Conservation (phyloP, 2,888 invertebrate species). For the Philonicus albiceps region DNA sequence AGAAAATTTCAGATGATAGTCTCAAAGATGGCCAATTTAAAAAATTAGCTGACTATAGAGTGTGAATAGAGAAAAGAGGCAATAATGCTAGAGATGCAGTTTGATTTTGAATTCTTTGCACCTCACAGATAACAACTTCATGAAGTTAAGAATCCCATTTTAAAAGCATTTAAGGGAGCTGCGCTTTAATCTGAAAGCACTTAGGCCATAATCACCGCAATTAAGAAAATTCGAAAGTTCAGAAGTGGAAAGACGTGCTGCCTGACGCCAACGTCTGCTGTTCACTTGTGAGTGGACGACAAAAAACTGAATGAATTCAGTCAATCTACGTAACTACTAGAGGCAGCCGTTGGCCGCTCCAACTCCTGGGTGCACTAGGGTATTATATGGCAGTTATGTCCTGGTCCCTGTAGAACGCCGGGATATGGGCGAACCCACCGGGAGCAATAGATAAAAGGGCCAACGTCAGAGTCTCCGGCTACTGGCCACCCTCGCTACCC, state of each 20-base stretch:
- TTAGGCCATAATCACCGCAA: constrained; percentile 6
- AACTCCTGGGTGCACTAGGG: background rate
- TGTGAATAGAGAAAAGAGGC: background rate
- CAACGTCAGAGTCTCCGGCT: background rate
- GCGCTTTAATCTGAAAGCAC: background rate
- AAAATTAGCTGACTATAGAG: background rate
- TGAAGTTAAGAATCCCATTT: background rate
- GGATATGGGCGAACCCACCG: background rate
- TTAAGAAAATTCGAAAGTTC: constrained; percentile 19
- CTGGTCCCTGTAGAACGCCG: background rate
- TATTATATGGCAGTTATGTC: background rate
- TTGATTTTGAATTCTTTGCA: background rate
- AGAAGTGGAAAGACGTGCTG: background rate
- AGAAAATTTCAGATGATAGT: background rate
- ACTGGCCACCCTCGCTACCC: background rate
- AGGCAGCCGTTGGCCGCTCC: background rate
- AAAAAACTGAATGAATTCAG: background rate
- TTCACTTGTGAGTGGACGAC: background rate
- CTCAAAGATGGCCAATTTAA: background rate
- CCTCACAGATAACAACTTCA: background rate
- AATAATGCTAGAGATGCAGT: background rate
- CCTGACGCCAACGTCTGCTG: background rate
- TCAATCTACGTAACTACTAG: background rate
- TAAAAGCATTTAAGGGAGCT: background rate
- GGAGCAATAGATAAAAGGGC: constrained; percentile 11